Base-by-base conservation (phyloP, 2,888 invertebrate species). In the Acleris emargana region DNA sequence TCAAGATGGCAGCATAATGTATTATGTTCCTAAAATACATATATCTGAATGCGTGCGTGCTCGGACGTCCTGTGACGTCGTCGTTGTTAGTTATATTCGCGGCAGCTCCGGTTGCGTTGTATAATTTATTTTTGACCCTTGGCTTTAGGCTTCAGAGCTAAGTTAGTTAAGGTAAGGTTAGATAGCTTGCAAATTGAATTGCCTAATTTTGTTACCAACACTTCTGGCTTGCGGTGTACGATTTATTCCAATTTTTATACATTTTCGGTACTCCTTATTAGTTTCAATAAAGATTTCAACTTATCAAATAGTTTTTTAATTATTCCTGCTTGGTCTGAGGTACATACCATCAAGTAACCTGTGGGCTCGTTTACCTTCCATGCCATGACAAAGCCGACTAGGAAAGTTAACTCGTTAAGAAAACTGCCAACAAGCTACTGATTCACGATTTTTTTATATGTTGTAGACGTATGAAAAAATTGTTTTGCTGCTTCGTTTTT, bases 11-110 rank as follows among this genome's bases (percentile, higher is more conserved):
- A 42, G 55, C 51, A 47, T 54, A 32, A 55, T 66, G 55, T 61
- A 55, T 61, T 60, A 60, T 64, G 64, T 64, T 59, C 60, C 60
- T 59, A 60, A 58, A 49, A 54, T 50, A 32, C 32, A 32, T 9
- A 32, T 9, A 9, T 32, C 32, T 32, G 32, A 43, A 64, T 55
- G 66, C 45, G 62, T 52, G 66, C 57, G 73, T 60, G 71, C 43
- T 66, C 18, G 68, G 25, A 42, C 55, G 66, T 61, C 61, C 55
- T 66, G 43, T 54, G 25, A 59, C 64, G 64, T 67, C 66, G 68
- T 78, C 78, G 79, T 78, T 79, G 77, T 77, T 79, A 78, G 88
- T 88, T 73, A 88, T 88, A 88, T 88, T 88, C 67, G 82, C 83
- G 79, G 73, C 79, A 81, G 79, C 85, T 84, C 74, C 77, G 78